A percentile compares a stretch with the other conserved stretches of the same genome.
Conservation (phyloP, 2,797 vertebrate species). For the Anisognathus igniventris region DNA sequence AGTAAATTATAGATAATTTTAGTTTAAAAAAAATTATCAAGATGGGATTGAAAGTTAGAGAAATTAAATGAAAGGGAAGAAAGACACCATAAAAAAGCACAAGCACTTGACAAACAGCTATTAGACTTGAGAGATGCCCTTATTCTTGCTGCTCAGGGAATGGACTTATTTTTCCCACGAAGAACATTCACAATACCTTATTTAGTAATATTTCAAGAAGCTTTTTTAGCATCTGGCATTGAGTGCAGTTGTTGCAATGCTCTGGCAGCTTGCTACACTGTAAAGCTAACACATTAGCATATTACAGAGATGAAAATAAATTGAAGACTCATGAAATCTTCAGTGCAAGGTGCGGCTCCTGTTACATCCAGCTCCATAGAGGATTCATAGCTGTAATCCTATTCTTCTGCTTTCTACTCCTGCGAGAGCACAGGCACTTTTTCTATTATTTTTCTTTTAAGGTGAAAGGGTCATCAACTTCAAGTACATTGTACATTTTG, state of each 20-base stretch:
- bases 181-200: constrained; percentile 36
- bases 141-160: not conserved
- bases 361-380: rapidly evolving
- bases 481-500: not conserved
- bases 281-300: not conserved
- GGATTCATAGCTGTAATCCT: not conserved
- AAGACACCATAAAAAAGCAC: not conserved
- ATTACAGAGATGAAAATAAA: not conserved
- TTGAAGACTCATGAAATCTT: not conserved
- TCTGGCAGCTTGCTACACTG: not conserved
- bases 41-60: not conserved
- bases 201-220: constrained; percentile 49
- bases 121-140: not conserved
- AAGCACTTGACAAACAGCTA: not conserved
- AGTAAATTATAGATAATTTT: not conserved
- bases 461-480: not conserved
- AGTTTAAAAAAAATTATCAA: not conserved
- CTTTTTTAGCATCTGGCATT: constrained; percentile 36
- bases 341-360: not conserved
- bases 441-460: not conserved
- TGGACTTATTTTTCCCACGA: constrained; percentile 1
- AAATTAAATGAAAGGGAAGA: constrained; percentile 11
- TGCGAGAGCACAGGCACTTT: not conserved
- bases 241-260: not conserved
- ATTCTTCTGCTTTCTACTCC: not conserved